Evolutionary conservation across 2,113 vertebrate species (phyloP).

Genomic region (Onychorhynchus coronatus): DNA sequence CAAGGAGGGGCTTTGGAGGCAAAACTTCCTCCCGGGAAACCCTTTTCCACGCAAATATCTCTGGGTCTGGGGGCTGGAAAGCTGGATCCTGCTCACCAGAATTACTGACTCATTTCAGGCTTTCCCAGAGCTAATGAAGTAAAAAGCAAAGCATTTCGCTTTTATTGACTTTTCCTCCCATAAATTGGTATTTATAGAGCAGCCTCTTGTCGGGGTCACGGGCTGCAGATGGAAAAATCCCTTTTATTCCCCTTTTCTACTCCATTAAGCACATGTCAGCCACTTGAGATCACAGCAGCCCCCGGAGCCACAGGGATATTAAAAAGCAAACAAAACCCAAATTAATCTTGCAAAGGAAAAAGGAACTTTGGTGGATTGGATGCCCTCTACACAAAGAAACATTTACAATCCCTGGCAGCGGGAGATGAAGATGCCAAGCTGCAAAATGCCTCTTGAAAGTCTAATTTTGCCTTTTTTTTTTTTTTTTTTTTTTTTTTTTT

Average conservation of each 20-base stretch:
- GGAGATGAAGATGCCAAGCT: neutral
- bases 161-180: neutral
- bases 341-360: neutral
- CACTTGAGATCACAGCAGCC: neutral
- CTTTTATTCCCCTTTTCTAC: neutral
- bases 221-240: neutral
- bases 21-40: neutral
- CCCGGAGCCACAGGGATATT: neutral
- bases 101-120: neutral
- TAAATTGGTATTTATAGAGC: neutral
- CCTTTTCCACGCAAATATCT: neutral
- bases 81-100: neutral
- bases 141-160: neutral
- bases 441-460: fast-evolving
- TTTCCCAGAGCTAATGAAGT: neutral
- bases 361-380: neutral
- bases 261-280: neutral
- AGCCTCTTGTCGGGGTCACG: neutral
- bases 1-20: neutral
- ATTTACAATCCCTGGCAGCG: neutral
- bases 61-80: neutral
- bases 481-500: neutral
- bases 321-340: neutral
- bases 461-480: neutral
- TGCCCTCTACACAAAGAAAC: neutral